Base-by-base conservation (phyloP, 2,888 invertebrate species). In the Lissocephala sabroskyi region DNA sequence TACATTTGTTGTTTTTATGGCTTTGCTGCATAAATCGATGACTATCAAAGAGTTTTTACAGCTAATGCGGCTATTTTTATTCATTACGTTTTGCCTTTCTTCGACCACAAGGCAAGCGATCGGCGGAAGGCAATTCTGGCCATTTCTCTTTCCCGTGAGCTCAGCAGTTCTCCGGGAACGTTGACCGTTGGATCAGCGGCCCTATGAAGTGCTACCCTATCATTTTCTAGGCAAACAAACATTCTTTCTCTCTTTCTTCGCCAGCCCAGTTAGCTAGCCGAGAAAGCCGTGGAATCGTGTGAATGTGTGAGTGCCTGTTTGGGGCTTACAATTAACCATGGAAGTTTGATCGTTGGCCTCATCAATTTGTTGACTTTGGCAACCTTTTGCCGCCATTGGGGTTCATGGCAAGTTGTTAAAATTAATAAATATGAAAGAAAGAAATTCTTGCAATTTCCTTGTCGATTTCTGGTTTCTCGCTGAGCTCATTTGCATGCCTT, bases 31-130 rank as follows among this genome's bases (percentile, higher is more conserved):
- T 55, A 61, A 62, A 73, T 73, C 65, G 71, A 74, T 75, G 65
- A 67, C 70, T 70, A 75, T 73, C 73, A 68, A 64, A 60, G 56
- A 58, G 45, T 63, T 77, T 73, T 75, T 73, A 77, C 75, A 70
- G 79, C 75, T 78, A 75, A 73, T 75, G 61, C 59, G 65, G 65
- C 67, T 78, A 75, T 79, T 79, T 75, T 79, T 79, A 70, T 75
- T 65, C 73, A 78, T 78, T 75, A 68, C 71, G 65, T 66, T 67
- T 35, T 47, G 65, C 58, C 29, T 68, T 71, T 73, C 65, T 70
- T 35, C 16, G 14, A 17, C 14, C 30, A 5, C 11, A 13, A 9
- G 9, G 18, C 14, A 4, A 28, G 23, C 13, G 10, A n/a, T n/a
- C n/a, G n/a, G n/a, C n/a, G n/a, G n/a, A n/a, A n/a, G n/a, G n/a